Evolutionary conservation across 1,140 invertebrate species (phyloP), one percentile per base, ranked within the genome.

Genomic region (Intoshia linei): DNA sequence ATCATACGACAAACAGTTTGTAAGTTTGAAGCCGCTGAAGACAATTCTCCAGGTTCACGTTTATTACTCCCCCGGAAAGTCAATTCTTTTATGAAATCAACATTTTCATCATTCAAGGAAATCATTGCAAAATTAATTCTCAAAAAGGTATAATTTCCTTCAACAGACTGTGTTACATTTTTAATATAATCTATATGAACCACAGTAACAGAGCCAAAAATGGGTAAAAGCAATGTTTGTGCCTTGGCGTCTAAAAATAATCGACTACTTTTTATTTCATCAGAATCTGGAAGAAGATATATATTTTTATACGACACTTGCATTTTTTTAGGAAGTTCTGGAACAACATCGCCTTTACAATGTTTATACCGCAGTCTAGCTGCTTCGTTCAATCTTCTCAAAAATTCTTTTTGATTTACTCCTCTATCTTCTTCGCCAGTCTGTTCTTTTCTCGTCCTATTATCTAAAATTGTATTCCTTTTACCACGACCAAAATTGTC

Each of bases 101-200:
- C 34, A 25, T 7, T 35, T 4, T n/a, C n/a, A n/a, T n/a, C n/a
- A n/a, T n/a, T n/a, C n/a, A n/a, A n/a, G n/a, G n/a, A n/a, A n/a
- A n/a, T n/a, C n/a, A n/a, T n/a, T n/a, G n/a, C n/a, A 56, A 95
- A 95, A 57, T 98, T 98, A 45, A 98, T 76, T 51, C 90, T 68
- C 39, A 98, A 68, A 60, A 93, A 95, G 1, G 84, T 93, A 52
- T 92, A 93, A 55, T 95, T 84, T 23, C 90, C 90, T 61, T 98
- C 87, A 15, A 93, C 76, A 1, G 77, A 83, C 51, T 87, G 78
- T 19, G 78, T 84, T 49, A 92, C 87, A 54, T 93, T 93, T 62
- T 98, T 95, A 33, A 95, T 81, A 3, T 78, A 93, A 1, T 81
- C 83, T 54, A 95, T 95, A 52, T 98, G 87, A 55, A 90, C 95